Base-by-base conservation (phyloP, 23 tunicate genomes). In the Trididemnum clinides region DNA sequence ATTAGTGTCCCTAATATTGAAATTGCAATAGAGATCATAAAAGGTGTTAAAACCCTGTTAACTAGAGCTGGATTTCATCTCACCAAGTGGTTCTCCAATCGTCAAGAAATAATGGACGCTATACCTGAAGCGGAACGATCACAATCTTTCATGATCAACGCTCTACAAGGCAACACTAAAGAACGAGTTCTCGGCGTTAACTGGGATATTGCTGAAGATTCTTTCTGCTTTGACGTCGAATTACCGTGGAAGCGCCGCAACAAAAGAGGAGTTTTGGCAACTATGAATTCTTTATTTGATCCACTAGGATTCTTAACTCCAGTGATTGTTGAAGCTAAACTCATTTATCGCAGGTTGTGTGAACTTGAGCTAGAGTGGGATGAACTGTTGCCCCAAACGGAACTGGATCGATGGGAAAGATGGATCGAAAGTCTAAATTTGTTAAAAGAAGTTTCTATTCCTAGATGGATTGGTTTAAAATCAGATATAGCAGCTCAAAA, bases 151-250 rank as follows among this genome's bases (percentile, higher is more conserved):
- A 31, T 28, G 18, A 31, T 3, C 6, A 3, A 23, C 7, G 34
- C 22, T 0, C 12, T 82, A 1, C 10, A 18, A 3, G 75, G n/a
- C 15, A 7, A 31, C 32, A 27, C 5, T 4, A 6, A 64, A 1
- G 91, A 88, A 57, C 57, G 86, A 0, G 81, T 39, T 31, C 81
- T 88, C 3, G 91, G 91, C 1, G 63, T 81, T 3, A 33, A 27
- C 34, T 86, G 85, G 90, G 18, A 32, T 27, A 23, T 78, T 0
- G 64, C 31, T 21, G 34, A 12, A 7, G 85, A 86, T 44, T 49
- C 64, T 5, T 62, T 78, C n/a, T 20, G 29, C 4, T 64, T 78
- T n/a, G 39, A 28, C 0, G 36, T 69, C 10, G 6, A 28, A 3
- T 27, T 78, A 18, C 63, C 49, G 28, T 28, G 27, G 36, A 86